phyloP scores from a whole-genome alignment of 1,140 invertebrate species.

The Pissodes strobi region DNA sequence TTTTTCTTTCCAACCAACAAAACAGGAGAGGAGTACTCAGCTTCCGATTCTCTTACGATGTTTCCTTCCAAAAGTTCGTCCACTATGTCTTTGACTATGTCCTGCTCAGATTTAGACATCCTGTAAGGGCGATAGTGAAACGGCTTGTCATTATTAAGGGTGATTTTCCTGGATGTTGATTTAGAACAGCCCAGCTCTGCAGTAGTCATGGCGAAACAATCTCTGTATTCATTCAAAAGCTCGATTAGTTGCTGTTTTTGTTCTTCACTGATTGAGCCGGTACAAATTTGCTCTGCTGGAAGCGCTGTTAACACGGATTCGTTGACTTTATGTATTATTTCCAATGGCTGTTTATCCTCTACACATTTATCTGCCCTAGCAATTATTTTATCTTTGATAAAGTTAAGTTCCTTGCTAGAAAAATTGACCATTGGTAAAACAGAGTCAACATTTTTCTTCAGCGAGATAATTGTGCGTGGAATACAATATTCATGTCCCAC shows the following conservation, averaged over 20 bases:
- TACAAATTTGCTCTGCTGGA: neutral
- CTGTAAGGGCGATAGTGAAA: no score
- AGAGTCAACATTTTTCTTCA: no score
- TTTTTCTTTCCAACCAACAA: neutral
- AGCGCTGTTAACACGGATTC: neutral
- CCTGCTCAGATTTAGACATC: neutral
- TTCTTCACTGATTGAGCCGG: neutral
- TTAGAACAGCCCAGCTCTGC: neutral
- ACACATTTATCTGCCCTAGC: neutral
- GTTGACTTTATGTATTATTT: neutral
- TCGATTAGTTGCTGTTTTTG: neutral
- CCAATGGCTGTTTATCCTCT: neutral
- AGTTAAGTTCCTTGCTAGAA: neutral
- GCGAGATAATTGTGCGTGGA: neutral
- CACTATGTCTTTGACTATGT: slow-evolving; percentile 2
- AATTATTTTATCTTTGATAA: neutral
- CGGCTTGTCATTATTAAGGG: neutral
- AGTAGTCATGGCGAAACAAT: neutral
- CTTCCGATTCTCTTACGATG: slow-evolving; percentile 38
- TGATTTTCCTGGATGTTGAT: neutral
- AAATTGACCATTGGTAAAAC: neutral
- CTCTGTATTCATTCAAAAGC: neutral
- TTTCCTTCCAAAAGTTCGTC: slow-evolving; percentile 19
- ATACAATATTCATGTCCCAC: neutral
- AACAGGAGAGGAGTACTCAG: slow-evolving; percentile 44